Evolutionary conservation across 2,797 vertebrate genomes (phyloP).

Genomic region (Pitangus sulphuratus): DNA sequence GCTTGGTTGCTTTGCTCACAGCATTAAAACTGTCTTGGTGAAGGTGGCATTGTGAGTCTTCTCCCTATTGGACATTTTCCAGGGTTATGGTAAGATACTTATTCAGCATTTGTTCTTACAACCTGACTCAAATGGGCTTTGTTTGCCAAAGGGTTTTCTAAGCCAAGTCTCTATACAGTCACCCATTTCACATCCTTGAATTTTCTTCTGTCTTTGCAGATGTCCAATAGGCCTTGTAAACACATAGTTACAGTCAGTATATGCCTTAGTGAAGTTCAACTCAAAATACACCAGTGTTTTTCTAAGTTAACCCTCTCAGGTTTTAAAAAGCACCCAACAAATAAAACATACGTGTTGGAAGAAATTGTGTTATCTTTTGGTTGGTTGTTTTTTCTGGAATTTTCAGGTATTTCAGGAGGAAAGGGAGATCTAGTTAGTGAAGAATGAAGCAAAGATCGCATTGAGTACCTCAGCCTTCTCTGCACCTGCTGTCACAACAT

Average conservation of each 20-base stretch:
- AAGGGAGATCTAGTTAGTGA: background rate
- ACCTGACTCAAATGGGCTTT: background rate
- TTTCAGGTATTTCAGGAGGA: background rate
- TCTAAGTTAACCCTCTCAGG: background rate
- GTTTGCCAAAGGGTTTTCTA: background rate
- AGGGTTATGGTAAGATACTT: background rate
- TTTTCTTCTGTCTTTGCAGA: background rate
- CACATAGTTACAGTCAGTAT: background rate
- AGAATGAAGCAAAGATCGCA: background rate
- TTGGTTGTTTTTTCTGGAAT: background rate
- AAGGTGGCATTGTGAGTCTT: background rate
- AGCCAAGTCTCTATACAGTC: background rate
- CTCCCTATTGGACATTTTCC: background rate
- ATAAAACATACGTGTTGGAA: background rate
- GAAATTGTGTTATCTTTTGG: background rate
- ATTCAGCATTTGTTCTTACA: background rate
- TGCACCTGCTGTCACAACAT: background rate
- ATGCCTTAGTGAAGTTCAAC: background rate
- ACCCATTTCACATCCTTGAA: background rate
- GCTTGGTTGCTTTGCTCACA: background rate
- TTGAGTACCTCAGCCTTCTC: background rate
- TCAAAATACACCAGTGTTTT: background rate
- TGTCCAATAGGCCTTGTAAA: background rate
- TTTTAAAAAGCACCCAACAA: background rate
- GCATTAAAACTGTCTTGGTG: background rate